Evolutionary conservation across 2,797 vertebrate species (phyloP), one percentile per base, ranked within the genome.

Genomic region (Neostethus bicornis): DNA sequence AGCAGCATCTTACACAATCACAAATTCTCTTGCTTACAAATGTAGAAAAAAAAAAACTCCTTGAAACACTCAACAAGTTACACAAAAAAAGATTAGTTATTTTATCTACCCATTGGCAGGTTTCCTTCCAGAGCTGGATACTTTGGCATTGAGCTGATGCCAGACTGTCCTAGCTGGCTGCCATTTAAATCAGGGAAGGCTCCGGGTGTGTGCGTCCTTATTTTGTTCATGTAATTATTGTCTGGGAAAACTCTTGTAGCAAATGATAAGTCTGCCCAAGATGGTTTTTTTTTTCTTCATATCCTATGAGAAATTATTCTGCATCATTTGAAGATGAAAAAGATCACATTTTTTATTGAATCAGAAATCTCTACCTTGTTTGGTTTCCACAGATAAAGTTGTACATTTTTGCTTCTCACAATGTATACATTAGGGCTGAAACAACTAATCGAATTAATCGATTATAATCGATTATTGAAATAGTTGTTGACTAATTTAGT

Each of bases 211-310:
- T 80, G 72, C 75, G 48, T 73, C n/a, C 39, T 42, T 70, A 51
- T 73, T 67, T 70, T 68, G 61, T 76, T n/a, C 21, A 6, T 79
- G 42, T 73, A 82, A 84, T 84, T 84, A 73, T 77, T 72, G 73
- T 70, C 70, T 79, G 61, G 59, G 68, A 51, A 75, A 62, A 51
- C 51, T 66, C 70, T 56, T 31, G 53, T 56, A 60, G 59, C 61
- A 74, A 71, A 73, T 70, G 73, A 75, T 45, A 80, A 66, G 69
- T 81, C 67, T 54, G 58, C 31, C 53, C 46, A 39, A 51, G 65
- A 69, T 55, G 67, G 44, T 61, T 63, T 35, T 26, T 51, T 65
- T 74, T 70, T 75, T n/a, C n/a, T n/a, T n/a, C n/a, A n/a, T n/a
- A n/a, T n/a, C n/a, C n/a, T n/a, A n/a, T n/a, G n/a, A n/a, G n/a